A percentile compares a stretch with the other conserved stretches of the same genome.
Conservation (phyloP, 2,797 vertebrate species). For the Sternarchorhynchus goeldii region DNA sequence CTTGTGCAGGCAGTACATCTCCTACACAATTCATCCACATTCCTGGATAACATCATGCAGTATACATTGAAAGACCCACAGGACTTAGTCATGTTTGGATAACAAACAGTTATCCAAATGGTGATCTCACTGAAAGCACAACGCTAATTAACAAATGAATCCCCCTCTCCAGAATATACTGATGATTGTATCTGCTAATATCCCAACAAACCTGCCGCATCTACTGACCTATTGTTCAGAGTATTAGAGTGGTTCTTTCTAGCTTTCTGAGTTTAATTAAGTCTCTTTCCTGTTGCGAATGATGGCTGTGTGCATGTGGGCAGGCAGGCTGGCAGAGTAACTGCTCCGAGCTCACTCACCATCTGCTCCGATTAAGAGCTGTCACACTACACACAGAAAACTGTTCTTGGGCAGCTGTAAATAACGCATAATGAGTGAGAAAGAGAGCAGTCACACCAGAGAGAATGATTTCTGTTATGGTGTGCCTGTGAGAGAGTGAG, state of each 20-base stretch:
- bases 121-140: constrained; percentile 7
- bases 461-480: constrained; percentile 2
- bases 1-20: constrained; percentile 4
- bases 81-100: not conserved
- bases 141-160: constrained; percentile 18
- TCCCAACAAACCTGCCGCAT: not conserved
- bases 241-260: not conserved
- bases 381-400: constrained; percentile 19
- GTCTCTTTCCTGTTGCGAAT: constrained; percentile 18
- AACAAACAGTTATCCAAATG: not conserved
- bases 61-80: not conserved
- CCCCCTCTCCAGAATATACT: not conserved
- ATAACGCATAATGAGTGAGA: constrained; percentile 20
- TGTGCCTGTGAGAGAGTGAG: not conserved
- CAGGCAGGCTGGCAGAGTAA: not conserved
- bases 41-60: not conserved
- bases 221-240: not conserved
- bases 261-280: constrained; percentile 25
- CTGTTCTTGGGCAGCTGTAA: constrained; percentile 10
- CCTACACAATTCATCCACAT: constrained; percentile 6
- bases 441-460: constrained; percentile 11
- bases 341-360: constrained; percentile 1
- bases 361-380: constrained; percentile 33
- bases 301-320: constrained; percentile 5
- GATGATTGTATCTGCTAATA: not conserved